Evolutionary conservation across 2,113 vertebrate species (phyloP).

Genomic region (Oryzias woworae): DNA sequence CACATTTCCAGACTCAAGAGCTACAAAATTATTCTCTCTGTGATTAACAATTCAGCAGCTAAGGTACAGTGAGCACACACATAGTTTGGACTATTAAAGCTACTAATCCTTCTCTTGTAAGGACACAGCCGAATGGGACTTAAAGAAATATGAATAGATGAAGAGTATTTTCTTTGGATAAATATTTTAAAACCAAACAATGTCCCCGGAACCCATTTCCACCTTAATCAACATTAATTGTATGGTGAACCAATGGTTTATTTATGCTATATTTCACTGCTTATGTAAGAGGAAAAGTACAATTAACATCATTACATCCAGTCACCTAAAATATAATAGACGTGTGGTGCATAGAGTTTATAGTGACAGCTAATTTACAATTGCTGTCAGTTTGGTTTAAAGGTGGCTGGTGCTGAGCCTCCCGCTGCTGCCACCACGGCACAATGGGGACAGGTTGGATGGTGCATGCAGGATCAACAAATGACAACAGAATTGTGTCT

Average conservation of each 20-base stretch:
- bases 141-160: conserved; percentile 45
- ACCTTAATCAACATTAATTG: conserved; percentile 50
- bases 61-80: conserved; percentile 35
- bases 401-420: conserved; percentile 11
- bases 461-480: conserved; percentile 33
- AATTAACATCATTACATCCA: conserved; percentile 36
- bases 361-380: conserved; percentile 39
- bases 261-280: conserved; percentile 41
- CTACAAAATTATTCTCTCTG: conserved; percentile 29
- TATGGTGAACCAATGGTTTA: conserved; percentile 38
- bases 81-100: conserved; percentile 48
- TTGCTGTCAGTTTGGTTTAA: conserved; percentile 31
- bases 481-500: conserved; percentile 32
- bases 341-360: conserved; percentile 22
- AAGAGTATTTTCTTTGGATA: conserved; percentile 38
- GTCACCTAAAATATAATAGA: conserved; percentile 30
- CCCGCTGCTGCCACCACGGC: conserved; percentile 12
- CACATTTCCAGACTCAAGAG: conserved; percentile 31
- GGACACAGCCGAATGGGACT: conserved; percentile 34
- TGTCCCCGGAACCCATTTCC: conserved; percentile 20
- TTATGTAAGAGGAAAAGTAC: conserved; percentile 33
- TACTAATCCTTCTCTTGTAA: conserved; percentile 44
- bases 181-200: conserved; percentile 39
- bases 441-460: conserved; percentile 15
- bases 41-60: conserved; percentile 56